Conservation (phyloP, 1,140 invertebrate species). For the Coelopa frigida region DNA sequence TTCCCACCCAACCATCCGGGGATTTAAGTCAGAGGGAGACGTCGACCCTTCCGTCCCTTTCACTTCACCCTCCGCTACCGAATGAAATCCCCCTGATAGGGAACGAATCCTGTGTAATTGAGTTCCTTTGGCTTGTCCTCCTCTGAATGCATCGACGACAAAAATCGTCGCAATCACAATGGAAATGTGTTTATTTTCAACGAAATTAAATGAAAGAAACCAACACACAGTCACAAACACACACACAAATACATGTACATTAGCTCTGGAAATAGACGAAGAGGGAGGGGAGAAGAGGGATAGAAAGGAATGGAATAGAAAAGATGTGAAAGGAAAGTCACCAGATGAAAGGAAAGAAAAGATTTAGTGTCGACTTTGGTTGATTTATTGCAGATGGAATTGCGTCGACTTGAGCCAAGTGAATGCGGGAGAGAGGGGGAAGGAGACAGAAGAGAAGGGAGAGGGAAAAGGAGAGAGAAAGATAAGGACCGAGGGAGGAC, state of each 20-base stretch:
- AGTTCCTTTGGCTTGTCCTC: no score
- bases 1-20: no score
- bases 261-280: not conserved
- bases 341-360: constrained; percentile 24
- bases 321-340: constrained; percentile 7
- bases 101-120: no score
- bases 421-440: not conserved
- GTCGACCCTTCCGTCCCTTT: no score
- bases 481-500: no score
- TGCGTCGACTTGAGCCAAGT: constrained; percentile 31
- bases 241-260: not conserved
- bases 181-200: constrained; percentile 25
- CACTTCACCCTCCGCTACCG: no score
- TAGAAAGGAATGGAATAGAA: not conserved
- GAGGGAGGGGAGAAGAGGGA: not conserved
- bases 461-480: no score
- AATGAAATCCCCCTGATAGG: no score
- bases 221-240: not conserved
- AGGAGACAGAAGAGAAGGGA: no score
- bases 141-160: not conserved
- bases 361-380: constrained; percentile 46
- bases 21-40: no score
- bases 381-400: constrained; percentile 45
- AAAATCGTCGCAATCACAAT: not conserved
- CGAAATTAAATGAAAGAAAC: constrained; percentile 5